Conservation (phyloP, 2,888 invertebrate species). For the Chloroclystis v-ata region DNA sequence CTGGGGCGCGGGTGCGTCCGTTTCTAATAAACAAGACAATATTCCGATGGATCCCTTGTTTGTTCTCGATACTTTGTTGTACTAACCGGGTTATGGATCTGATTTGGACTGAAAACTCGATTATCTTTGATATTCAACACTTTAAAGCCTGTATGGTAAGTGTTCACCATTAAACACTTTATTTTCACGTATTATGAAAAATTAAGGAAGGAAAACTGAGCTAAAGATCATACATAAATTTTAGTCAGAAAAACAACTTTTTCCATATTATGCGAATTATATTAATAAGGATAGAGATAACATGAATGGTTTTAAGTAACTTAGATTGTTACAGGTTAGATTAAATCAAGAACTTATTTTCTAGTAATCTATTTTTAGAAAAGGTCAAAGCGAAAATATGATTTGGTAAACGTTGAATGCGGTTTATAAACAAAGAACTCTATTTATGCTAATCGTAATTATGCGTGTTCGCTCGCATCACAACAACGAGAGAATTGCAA, state of each 20-base stretch:
- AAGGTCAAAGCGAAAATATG: too few species aligned
- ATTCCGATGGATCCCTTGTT: constrained; percentile 55
- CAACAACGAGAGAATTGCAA: constrained; percentile 32
- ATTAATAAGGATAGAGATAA: too few species aligned
- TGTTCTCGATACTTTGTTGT: constrained; percentile 49
- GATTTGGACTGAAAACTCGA: constrained; percentile 21
- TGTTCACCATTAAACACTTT: too few species aligned
- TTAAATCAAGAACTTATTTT: too few species aligned
- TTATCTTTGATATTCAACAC: constrained; percentile 16
- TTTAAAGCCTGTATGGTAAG: not conserved
- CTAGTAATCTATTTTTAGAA: too few species aligned
- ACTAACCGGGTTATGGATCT: constrained; percentile 40
- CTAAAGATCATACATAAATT: too few species aligned
- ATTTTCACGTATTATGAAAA: too few species aligned
- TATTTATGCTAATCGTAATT: constrained; percentile 34
- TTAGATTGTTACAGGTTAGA: too few species aligned
- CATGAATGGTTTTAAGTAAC: too few species aligned
- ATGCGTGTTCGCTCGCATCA: constrained; percentile 36
- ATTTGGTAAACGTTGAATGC: not conserved
- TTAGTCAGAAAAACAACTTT: too few species aligned
- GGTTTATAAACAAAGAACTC: constrained; percentile 12
- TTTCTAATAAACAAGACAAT: constrained; percentile 74
- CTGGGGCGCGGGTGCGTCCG: constrained; percentile 63
- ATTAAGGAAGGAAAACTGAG: too few species aligned
- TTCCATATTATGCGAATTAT: too few species aligned